These are phyloP conservation scores for Climacteris rufus DNA, from an alignment of 2,113 vertebrate species.

Conservation along the genomic window DNA sequence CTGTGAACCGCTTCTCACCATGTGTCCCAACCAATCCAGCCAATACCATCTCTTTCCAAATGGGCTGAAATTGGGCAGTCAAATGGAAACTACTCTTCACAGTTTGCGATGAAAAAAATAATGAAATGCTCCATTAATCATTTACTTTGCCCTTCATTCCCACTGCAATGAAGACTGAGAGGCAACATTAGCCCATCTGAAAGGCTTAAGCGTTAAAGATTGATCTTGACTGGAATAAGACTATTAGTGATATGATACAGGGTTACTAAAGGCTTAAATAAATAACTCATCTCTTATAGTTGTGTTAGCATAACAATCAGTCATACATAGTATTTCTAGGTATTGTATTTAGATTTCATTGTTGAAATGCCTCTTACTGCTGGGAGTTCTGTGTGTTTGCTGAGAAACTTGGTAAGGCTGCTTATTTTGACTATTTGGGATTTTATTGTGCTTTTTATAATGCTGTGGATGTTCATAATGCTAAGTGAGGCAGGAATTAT, in stretches of 20 bases:
- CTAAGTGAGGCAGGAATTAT: neutral
- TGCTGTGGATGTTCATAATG: neutral
- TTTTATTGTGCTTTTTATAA: neutral
- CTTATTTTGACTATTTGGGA: neutral
- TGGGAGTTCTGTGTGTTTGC: neutral
- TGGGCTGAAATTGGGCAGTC: neutral
- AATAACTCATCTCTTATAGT: neutral
- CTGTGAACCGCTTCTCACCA: neutral
- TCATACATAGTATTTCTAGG: neutral
- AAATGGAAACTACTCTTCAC: conserved; percentile 36
- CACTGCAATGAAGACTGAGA: conserved; percentile 23
- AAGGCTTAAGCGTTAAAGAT: conserved; percentile 1
- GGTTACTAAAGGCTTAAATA: neutral
- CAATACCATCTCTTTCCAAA: neutral
- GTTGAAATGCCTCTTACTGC: neutral
- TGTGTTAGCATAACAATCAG: neutral
- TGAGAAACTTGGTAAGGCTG: neutral
- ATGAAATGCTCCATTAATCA: conserved; percentile 41
- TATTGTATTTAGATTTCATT: neutral
- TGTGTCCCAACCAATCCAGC: neutral
- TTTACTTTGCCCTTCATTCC: conserved; percentile 14
- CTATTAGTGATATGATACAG: neutral
- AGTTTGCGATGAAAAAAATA: neutral
- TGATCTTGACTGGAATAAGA: neutral
- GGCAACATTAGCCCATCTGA: neutral